Conservation (phyloP, 2,797 vertebrate species). For the Pteronotus mesoamericanus region DNA sequence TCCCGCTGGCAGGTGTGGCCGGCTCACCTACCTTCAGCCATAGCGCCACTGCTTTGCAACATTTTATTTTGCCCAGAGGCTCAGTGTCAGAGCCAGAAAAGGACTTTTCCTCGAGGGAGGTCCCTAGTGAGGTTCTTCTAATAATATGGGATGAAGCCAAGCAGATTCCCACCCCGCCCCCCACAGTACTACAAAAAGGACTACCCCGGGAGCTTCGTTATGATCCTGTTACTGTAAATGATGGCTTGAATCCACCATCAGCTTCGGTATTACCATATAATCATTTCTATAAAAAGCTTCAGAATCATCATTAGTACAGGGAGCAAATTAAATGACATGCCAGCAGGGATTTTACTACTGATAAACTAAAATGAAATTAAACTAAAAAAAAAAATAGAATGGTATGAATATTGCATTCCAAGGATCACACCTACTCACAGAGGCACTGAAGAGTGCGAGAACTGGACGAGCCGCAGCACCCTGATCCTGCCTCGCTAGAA, state of each 20-base stretch:
- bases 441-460: not conserved
- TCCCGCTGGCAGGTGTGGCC: not conserved
- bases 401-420: constrained; percentile 41
- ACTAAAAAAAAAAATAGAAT: constrained; percentile 29
- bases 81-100: not conserved
- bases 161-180: not conserved
- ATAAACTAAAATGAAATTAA: constrained; percentile 68
- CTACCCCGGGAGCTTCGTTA: not conserved
- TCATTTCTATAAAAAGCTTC: constrained; percentile 59
- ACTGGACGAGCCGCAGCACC: not conserved
- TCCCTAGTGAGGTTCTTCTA: not conserved
- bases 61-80: not conserved
- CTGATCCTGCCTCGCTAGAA: not conserved
- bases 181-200: not conserved
- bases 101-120: not conserved
- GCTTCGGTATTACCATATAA: constrained; percentile 59
- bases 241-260: constrained; percentile 37
- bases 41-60: not conserved
- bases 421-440: not conserved
- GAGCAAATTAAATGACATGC: constrained; percentile 62
- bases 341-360: constrained; percentile 62
- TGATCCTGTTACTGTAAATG: constrained; percentile 46
- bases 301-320: constrained; percentile 59
- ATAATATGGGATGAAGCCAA: not conserved
- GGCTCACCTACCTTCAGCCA: not conserved